A percentile compares a stretch with the other conserved stretches of the same genome.
These are phyloP conservation scores for Holothuria scabra DNA, from an alignment of 53 echinoderm and acorn worm species.

Conservation along the genomic window DNA sequence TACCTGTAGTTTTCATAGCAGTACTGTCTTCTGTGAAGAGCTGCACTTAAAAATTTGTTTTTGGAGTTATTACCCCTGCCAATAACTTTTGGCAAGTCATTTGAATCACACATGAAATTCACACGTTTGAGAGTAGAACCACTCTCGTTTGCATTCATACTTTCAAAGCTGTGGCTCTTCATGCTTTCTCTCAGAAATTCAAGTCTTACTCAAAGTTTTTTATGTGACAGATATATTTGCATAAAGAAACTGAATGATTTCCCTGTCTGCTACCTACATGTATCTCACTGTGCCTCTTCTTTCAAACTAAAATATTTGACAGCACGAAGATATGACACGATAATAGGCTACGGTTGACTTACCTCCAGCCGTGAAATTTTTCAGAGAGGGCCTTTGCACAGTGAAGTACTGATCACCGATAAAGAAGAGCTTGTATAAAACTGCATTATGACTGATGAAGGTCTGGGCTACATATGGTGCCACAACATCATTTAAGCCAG, in stretches of 20 bases:
- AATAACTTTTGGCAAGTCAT: not conserved
- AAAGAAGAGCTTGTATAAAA: conserved; percentile 87
- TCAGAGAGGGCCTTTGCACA: conserved; percentile 91
- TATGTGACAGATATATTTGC: no score
- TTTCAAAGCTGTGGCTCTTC: no score
- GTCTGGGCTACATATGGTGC: conserved; percentile 98
- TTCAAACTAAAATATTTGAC: not conserved
- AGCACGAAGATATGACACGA: no score
- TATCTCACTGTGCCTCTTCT: no score
- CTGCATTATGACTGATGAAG: conserved; percentile 97
- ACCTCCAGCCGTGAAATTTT: conserved; percentile 90
- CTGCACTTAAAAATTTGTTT: not conserved
- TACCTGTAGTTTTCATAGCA: no score
- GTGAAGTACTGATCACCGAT: conserved; percentile 89
- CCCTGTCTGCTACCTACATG: no score
- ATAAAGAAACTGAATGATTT: no score
- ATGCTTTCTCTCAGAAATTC: no score
- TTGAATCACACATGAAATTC: no score
- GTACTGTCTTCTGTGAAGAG: not conserved
- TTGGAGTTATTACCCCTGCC: not conserved
- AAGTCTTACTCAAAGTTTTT: no score
- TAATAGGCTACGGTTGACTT: conserved; percentile 24
- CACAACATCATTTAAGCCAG: conserved; percentile 82
- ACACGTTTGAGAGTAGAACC: no score
- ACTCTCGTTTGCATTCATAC: no score